These are phyloP conservation scores for Myanophis thanlyinensis DNA, from an alignment of 2,113 vertebrate species.

Conservation along the genomic window DNA sequence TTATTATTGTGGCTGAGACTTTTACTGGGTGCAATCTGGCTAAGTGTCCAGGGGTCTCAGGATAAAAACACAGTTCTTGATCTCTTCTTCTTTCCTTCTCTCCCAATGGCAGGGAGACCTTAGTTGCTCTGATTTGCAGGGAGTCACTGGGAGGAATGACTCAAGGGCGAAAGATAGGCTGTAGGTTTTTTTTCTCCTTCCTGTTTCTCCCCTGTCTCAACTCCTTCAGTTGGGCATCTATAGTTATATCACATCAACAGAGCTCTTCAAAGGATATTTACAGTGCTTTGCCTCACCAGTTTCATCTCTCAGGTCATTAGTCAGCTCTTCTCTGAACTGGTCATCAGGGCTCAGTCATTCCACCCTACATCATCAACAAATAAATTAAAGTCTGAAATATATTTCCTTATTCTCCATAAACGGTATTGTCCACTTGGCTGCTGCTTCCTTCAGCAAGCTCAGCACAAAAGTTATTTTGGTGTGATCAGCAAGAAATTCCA, in stretches of 20 bases:
- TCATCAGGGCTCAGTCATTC: background rate
- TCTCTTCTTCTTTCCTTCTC: background rate
- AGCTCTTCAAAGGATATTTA: background rate
- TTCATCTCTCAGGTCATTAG: background rate
- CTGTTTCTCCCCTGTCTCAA: background rate
- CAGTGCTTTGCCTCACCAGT: background rate
- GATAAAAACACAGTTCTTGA: background rate
- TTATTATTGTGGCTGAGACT: background rate
- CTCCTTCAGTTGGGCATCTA: background rate
- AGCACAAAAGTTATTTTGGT: background rate
- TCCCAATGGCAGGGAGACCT: background rate
- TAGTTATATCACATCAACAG: background rate
- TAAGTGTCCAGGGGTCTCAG: background rate
- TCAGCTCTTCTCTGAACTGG: no score
- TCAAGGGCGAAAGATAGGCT: background rate
- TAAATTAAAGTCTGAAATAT: background rate
- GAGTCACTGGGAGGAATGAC: background rate
- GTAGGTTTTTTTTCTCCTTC: background rate
- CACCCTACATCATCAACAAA: background rate
- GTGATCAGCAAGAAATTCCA: background rate
- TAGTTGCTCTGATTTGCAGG: background rate
- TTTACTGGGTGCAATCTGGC: background rate
- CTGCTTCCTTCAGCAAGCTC: background rate
- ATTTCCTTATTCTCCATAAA: background rate
- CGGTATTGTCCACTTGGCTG: background rate